A percentile compares a stretch with the other conserved stretches of the same genome.
Evolutionary conservation across 1,140 invertebrate genomes (phyloP).

Genomic region (Drosophila mayri): DNA sequence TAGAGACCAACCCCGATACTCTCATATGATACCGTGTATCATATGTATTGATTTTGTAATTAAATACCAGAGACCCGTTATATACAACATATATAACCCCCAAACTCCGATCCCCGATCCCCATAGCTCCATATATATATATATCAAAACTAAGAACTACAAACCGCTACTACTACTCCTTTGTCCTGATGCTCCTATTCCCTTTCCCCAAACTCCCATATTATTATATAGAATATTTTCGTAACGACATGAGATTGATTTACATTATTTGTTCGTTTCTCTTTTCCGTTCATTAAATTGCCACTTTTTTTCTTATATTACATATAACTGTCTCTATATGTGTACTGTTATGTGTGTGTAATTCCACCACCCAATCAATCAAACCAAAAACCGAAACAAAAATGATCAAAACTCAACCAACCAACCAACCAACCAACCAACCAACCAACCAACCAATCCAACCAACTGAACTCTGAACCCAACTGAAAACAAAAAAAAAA

Average conservation of each 20-base stretch:
- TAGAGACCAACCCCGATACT: too few relatives aligned
- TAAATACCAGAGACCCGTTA: slow-evolving; percentile 7
- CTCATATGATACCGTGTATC: too few relatives aligned
- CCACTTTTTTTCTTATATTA: slow-evolving; percentile 60
- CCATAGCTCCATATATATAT: slow-evolving; percentile 4
- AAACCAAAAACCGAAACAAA: slow-evolving; percentile 54
- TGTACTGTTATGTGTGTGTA: slow-evolving; percentile 77
- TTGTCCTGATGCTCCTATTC: neutral
- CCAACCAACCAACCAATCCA: slow-evolving; percentile 45
- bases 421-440: slow-evolving; percentile 30
- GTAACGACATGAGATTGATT: slow-evolving; percentile 74
- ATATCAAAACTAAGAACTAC: slow-evolving; percentile 15
- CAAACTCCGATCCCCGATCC: slow-evolving; percentile 1
- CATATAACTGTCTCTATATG: slow-evolving; percentile 78
- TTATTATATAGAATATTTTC: slow-evolving; percentile 63
- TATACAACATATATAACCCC: neutral
- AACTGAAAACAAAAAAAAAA: slow-evolving; percentile 36
- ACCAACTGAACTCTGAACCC: slow-evolving; percentile 63
- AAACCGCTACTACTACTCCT: slow-evolving; percentile 17
- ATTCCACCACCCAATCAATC: slow-evolving; percentile 72
- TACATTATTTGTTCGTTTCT: slow-evolving; percentile 75
- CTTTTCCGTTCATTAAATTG: slow-evolving; percentile 73
- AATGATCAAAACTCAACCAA: slow-evolving; percentile 42
- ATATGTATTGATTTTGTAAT: slow-evolving; percentile 18
- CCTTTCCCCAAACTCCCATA: neutral